Evolutionary conservation across 2,113 vertebrate species (phyloP).

Genomic region (Rhinolophus sinicus): DNA sequence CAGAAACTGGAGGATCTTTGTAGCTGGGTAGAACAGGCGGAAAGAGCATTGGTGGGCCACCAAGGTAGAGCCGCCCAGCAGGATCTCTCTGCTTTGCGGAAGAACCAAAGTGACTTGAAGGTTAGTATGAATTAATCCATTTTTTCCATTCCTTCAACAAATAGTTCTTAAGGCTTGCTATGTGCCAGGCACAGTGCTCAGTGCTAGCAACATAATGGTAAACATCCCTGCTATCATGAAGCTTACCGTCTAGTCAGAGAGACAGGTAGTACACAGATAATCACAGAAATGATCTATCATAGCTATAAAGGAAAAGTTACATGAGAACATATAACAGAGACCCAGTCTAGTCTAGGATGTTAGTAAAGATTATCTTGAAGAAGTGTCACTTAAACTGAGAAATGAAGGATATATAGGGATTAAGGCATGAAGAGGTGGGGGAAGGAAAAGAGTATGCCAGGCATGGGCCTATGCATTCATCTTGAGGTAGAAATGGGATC

Average conservation of each 20-base stretch:
- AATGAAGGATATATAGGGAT: background rate
- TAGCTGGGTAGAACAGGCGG: constrained; percentile 90
- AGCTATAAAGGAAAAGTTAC: constrained; percentile 2
- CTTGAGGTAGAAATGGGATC: background rate
- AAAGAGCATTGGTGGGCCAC: constrained; percentile 86
- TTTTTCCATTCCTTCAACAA: background rate
- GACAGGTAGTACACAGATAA: constrained; percentile 4
- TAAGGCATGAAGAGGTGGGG: background rate
- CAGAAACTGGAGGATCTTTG: constrained; percentile 92
- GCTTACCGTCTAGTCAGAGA: background rate
- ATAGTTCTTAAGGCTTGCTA: background rate
- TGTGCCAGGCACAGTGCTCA: background rate
- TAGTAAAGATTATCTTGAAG: constrained; percentile 47
- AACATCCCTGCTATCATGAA: background rate
- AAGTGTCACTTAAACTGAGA: constrained; percentile 28
- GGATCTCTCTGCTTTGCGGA: constrained; percentile 88
- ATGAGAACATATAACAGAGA: background rate
- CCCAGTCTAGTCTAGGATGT: background rate
- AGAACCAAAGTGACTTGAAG: constrained; percentile 92
- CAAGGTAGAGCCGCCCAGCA: constrained; percentile 68
- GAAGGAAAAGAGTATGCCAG: background rate
- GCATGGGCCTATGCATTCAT: background rate
- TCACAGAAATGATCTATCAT: background rate
- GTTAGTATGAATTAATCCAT: constrained; percentile 79
- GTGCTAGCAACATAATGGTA: background rate